phyloP scores from a whole-genome alignment of 2,113 vertebrate species.

The Danio rerio region DNA sequence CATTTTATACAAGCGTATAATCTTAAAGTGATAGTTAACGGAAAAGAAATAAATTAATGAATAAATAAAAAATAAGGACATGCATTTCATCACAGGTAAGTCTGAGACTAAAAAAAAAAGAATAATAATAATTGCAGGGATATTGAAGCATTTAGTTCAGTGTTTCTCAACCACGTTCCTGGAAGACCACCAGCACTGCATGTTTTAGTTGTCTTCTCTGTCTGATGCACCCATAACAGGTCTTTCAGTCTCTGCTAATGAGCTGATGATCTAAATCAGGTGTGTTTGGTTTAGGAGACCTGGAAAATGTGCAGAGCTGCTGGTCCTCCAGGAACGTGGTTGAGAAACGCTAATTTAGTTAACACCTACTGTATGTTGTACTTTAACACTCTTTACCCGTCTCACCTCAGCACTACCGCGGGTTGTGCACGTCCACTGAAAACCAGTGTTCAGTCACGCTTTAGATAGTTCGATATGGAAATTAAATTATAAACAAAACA shows the following conservation, averaged over 20 bases:
- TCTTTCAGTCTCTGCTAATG: too few species aligned
- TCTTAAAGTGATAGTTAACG: constrained; percentile 51
- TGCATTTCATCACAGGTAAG: constrained; percentile 35
- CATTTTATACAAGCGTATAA: constrained; percentile 83
- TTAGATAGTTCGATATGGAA: constrained; percentile 15
- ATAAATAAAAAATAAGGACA: constrained; percentile 32
- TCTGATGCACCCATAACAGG: too few species aligned
- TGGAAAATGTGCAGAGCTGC: too few species aligned
- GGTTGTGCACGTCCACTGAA: constrained; percentile 31
- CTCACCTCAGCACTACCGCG: constrained; percentile 37
- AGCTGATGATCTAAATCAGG: too few species aligned
- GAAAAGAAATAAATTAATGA: constrained; percentile 35
- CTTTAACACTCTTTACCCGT: constrained; percentile 9
- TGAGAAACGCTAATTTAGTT: too few species aligned
- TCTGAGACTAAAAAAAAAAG: constrained; percentile 8
- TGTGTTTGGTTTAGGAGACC: too few species aligned
- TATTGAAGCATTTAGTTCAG: constrained; percentile 40
- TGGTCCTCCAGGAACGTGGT: too few species aligned
- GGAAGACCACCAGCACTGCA: too few species aligned
- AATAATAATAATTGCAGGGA: constrained; percentile 36
- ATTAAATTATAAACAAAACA: background rate
- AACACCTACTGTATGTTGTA: constrained; percentile 38
- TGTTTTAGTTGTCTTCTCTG: too few species aligned
- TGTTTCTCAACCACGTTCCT: background rate
- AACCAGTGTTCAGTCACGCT: constrained; percentile 27